Evolutionary conservation across 2,797 vertebrate genomes (phyloP), one percentile per base, ranked within the genome.

Genomic region (Argentina silus): DNA sequence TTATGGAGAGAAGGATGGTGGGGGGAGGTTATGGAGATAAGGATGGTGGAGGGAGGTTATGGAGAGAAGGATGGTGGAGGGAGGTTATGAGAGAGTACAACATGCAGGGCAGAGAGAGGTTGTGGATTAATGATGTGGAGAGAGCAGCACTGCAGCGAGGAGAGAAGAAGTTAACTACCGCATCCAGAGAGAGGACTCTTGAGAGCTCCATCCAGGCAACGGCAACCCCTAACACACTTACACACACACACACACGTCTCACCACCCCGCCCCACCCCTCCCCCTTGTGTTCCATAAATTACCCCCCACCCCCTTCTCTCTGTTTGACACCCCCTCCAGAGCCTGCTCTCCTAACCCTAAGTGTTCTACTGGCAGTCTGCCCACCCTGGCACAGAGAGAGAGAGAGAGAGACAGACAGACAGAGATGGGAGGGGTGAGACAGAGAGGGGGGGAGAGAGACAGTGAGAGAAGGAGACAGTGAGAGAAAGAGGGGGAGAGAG

Each of bases 341-440:
- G 45, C 9, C 17, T n/a, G 42, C 42, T 44, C 27, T 72, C 66
- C 83, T 80, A 69, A 81, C 86, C 81, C 85, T 92, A 93, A 92
- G 91, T 92, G 91, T 90, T 88, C 84, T 64, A 44, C 82, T 93
- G 93, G 92, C 91, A 78, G 78, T 48, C 75, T 77, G 90, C 92
- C 92, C 86, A 12, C 68, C 75, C 81, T 48, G 74, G 74, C 80
- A 69, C 36, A 75, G 42, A 61, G 50, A 56, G n/a, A 53, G 17
- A 7, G 14, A 10, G 11, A n/a, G 27, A 4, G 48, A 15, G 14
- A 53, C 78, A 69, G 59, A 45, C 48, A 78, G 57, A 72, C 64
- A 73, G 65, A 47, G 57, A 61, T 47, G 50, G 19, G 64, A 69
- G 75, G 53, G 44, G 44, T 63, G 68, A 19, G 63, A 77, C 75